A percentile compares a stretch with the other conserved stretches of the same genome.
Evolutionary conservation across 2,113 vertebrate genomes (phyloP).

Genomic region (Penelope pileata): DNA sequence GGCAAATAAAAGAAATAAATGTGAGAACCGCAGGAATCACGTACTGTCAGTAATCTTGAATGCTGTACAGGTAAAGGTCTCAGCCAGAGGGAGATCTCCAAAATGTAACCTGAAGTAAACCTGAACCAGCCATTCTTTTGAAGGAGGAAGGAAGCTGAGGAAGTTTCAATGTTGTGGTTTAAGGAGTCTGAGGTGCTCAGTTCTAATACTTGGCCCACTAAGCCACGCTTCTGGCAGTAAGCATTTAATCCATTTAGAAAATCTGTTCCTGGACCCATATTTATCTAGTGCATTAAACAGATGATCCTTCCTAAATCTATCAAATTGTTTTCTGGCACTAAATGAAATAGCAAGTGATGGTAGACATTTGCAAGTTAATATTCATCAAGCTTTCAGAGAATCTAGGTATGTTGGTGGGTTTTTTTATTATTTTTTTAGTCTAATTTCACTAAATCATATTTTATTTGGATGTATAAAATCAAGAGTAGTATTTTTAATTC

Average conservation of each 20-base stretch:
- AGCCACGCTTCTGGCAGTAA: not conserved
- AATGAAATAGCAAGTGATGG: not conserved
- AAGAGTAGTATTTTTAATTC: not conserved
- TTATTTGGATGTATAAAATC: not conserved
- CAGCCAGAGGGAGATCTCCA: not conserved
- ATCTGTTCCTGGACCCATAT: conserved; percentile 28
- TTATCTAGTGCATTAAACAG: not conserved
- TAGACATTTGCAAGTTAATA: not conserved
- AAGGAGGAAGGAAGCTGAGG: not conserved
- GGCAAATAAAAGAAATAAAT: fast-evolving
- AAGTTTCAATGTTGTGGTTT: not conserved
- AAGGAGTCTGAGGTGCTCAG: not conserved
- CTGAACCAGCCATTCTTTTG: not conserved
- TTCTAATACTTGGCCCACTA: not conserved
- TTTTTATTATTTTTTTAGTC: not conserved
- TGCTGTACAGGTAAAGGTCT: not conserved
- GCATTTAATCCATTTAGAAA: conserved; percentile 47
- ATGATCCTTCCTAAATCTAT: not conserved
- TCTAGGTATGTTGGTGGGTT: not conserved
- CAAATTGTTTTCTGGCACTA: not conserved
- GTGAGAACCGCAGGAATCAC: fast-evolving
- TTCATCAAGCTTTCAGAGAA: not conserved
- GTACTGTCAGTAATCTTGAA: not conserved
- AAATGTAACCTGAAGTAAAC: not conserved
- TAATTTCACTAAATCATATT: not conserved